These are phyloP conservation scores for Tiphia femorata DNA, from an alignment of 2,888 invertebrate genomes.

Conservation along the genomic window DNA sequence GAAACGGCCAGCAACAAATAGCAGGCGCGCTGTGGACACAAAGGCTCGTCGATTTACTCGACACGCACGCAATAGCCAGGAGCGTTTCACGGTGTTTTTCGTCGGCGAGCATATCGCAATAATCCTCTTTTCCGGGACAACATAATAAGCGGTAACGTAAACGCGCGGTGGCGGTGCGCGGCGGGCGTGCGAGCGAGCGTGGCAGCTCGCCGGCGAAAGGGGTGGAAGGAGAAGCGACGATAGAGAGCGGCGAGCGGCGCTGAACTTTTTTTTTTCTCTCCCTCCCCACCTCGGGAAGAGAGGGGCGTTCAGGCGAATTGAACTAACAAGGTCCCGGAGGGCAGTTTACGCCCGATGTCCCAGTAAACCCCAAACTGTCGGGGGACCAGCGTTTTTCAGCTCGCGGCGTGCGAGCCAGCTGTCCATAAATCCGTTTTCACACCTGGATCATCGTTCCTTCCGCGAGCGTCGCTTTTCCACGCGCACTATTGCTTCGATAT, in stretches of 20 bases:
- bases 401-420: slow-evolving; percentile 24
- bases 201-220: not conserved
- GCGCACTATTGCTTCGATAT: slow-evolving; percentile 1
- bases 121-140: slow-evolving; percentile 35
- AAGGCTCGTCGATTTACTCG: slow-evolving; percentile 25
- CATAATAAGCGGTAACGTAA: slow-evolving; percentile 34
- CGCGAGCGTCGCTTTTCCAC: slow-evolving; percentile 7
- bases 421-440: slow-evolving; percentile 26
- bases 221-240: not conserved
- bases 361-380: slow-evolving; percentile 54
- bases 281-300: slow-evolving; percentile 17
- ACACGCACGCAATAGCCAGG: slow-evolving; percentile 20
- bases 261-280: slow-evolving; percentile 27
- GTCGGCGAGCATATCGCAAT: slow-evolving; percentile 29
- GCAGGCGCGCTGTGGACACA: slow-evolving; percentile 14
- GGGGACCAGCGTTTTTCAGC: slow-evolving; percentile 46
- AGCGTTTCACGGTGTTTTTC: slow-evolving; percentile 27
- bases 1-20: slow-evolving; percentile 23
- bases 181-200: not conserved
- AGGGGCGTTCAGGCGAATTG: slow-evolving; percentile 51
- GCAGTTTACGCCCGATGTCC: slow-evolving; percentile 63
- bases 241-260: not conserved
- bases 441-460: slow-evolving; percentile 6
- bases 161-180: slow-evolving; percentile 15
- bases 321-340: slow-evolving; percentile 68